Evolutionary conservation across 2,113 vertebrate genomes (phyloP), one percentile per base, ranked within the genome.

Genomic region (Mionectes macconnelli): DNA sequence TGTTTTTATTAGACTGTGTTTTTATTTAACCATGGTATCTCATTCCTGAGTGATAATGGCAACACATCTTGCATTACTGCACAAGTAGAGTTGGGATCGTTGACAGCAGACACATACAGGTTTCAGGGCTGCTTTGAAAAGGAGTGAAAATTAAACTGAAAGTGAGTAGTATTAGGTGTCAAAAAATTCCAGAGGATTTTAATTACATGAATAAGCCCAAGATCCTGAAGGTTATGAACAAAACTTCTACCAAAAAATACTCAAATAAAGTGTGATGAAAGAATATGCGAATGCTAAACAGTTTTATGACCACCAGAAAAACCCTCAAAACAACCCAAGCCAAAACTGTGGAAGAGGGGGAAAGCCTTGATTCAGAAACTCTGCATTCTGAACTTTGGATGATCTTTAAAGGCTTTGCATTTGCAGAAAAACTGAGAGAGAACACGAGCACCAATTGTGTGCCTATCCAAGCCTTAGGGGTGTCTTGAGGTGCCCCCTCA

Each of bases 151-250:
- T 94, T 90, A 85, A 96, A 90, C 49, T 33, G 70, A 23, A 87
- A 85, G 70, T 20, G 49, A 91, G n/a, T 45, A 86, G n/a, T 28
- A 87, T 16, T 22, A 92, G 33, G 87, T 73, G 82, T 73, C 44
- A 95, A 79, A 91, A 85, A 91, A 72, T 82, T 83, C 83, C 49
- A 85, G 28, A 94, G 21, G 62, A 88, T 94, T 91, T 94, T 90
- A 95, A 93, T 95, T 83, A 76, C 79, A 85, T 1, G 0, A 92
- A 79, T 40, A 86, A 70, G 55, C 53, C 68, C 22, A 68, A 79
- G 59, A 82, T 76, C 44, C 53, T 66, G 49, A 87, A 85, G 67
- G 67, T 91, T 85, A 91, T 33, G 12, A 28, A 82, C 21, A 76
- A 73, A 87, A 57, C 6, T 82, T 85, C 33, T 37, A 76, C 45